These are phyloP conservation scores for Tenrec ecaudatus DNA, from an alignment of 2,113 vertebrate species.

Conservation along the genomic window DNA sequence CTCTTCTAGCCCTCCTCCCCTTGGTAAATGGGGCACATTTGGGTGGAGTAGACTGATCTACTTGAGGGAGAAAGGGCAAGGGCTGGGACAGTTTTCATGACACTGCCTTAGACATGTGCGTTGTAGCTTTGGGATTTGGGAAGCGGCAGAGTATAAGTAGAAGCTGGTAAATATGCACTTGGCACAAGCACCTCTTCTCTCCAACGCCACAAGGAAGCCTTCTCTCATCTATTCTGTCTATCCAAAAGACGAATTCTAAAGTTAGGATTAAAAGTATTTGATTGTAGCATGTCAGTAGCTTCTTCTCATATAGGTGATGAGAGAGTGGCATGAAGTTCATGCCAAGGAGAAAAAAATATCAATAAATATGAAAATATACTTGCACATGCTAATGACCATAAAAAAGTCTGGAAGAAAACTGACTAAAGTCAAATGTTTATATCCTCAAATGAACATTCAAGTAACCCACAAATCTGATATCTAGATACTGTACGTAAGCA, in stretches of 20 bases:
- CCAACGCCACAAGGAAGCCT: not conserved
- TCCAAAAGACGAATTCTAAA: not conserved
- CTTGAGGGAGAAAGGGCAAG: slow-evolving; percentile 32
- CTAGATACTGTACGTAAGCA: not conserved
- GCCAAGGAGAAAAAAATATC: not conserved
- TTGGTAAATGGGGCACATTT: not conserved
- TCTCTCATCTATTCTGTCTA: not conserved
- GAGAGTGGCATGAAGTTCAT: not conserved
- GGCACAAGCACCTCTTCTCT: not conserved
- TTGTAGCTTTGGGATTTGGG: not conserved
- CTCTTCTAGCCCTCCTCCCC: not conserved
- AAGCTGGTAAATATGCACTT: not conserved
- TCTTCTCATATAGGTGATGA: not conserved
- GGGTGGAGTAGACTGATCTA: not conserved
- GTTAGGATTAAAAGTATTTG: not conserved
- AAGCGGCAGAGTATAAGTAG: not conserved
- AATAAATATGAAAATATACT: not conserved
- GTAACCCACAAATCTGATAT: not conserved
- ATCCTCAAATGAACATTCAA: not conserved
- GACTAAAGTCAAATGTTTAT: slow-evolving; percentile 5
- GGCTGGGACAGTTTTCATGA: not conserved
- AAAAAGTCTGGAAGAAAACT: slow-evolving; percentile 33
- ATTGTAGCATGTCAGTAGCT: not conserved
- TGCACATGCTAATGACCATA: not conserved
- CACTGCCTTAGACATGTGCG: not conserved